These are phyloP conservation scores for Fopius arisanus DNA, from an alignment of 1,140 invertebrate species.

Conservation along the genomic window DNA sequence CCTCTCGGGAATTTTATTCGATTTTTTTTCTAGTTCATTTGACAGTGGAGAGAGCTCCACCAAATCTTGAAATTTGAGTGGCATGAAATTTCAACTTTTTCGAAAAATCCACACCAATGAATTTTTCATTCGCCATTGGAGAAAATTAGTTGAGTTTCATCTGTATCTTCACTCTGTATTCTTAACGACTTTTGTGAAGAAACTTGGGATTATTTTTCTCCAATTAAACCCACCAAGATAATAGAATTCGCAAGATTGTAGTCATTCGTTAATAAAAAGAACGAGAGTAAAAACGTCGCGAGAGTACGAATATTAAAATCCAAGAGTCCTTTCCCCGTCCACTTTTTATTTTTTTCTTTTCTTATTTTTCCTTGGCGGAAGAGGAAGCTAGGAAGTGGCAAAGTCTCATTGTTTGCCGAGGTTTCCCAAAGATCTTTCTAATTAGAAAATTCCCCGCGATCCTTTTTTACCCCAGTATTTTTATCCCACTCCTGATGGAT, in stretches of 20 bases:
- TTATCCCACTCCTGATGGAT: conserved; percentile 19
- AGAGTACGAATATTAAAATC: conserved; percentile 36
- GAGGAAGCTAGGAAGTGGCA: conserved; percentile 27
- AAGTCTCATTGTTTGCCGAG: conserved; percentile 36
- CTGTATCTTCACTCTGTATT: background rate
- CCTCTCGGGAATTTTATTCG: conserved; percentile 23
- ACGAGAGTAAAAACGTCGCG: conserved; percentile 13
- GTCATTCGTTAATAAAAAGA: conserved; percentile 26
- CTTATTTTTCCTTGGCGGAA: conserved; percentile 25
- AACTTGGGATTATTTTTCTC: conserved; percentile 18
- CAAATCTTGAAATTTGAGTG: conserved; percentile 16
- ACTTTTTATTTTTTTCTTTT: conserved; percentile 17
- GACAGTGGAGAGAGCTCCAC: too few relatives aligned
- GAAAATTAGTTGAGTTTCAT: conserved; percentile 20
- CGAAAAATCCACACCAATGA: too few relatives aligned
- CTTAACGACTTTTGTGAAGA: background rate
- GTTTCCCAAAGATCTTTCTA: conserved; percentile 51
- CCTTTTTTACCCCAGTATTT: conserved; percentile 23
- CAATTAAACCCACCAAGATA: conserved; percentile 26
- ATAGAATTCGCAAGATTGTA: conserved; percentile 20
- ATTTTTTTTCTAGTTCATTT: background rate
- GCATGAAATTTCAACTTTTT: too few relatives aligned
- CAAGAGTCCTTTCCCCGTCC: conserved; percentile 38
- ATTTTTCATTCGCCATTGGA: too few relatives aligned
- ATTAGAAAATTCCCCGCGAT: conserved; percentile 57